Conservation (phyloP, 1,140 invertebrate species). For the Drosophila nigrodunni region DNA sequence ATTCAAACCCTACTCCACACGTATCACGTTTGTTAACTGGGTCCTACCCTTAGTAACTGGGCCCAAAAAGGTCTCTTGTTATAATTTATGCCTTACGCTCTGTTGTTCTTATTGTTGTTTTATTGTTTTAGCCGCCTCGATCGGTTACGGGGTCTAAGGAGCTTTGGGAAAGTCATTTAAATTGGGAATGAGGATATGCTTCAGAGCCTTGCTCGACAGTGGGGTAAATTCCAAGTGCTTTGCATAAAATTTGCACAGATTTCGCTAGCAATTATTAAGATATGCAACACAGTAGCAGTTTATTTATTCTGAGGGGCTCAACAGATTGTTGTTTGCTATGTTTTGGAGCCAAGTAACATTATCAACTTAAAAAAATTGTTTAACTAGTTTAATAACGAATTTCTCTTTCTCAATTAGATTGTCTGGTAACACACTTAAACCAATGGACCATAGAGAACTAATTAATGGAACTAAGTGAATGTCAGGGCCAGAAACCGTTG, state of each 20-base stretch:
- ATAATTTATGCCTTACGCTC: constrained; percentile 68
- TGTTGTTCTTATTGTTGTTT: neutral
- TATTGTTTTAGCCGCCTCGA: constrained; percentile 44
- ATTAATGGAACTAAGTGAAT: constrained; percentile 16
- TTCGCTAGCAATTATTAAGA: constrained; percentile 53
- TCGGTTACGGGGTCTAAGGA: constrained; percentile 8
- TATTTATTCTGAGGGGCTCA: neutral
- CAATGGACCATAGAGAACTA: constrained; percentile 48
- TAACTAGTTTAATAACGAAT: neutral
- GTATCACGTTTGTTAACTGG: constrained; percentile 33
- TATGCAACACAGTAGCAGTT: constrained; percentile 61
- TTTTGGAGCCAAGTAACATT: too few relatives aligned
- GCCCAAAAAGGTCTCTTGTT: constrained; percentile 35
- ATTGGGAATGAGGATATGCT: constrained; percentile 40
- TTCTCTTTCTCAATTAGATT: constrained; percentile 12
- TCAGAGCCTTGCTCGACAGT: constrained; percentile 47
- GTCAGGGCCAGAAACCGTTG: constrained; percentile 43
- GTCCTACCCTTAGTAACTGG: constrained; percentile 36
- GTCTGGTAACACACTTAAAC: constrained; percentile 26
- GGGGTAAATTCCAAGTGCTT: constrained; percentile 50
- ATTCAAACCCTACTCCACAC: constrained; percentile 22
- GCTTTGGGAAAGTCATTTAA: constrained; percentile 8
- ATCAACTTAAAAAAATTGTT: neutral
- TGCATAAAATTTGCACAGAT: constrained; percentile 75
- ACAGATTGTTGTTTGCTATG: too few relatives aligned